Evolutionary conservation across 2,888 invertebrate species (phyloP).

Genomic region (Stomorhina lunata): DNA sequence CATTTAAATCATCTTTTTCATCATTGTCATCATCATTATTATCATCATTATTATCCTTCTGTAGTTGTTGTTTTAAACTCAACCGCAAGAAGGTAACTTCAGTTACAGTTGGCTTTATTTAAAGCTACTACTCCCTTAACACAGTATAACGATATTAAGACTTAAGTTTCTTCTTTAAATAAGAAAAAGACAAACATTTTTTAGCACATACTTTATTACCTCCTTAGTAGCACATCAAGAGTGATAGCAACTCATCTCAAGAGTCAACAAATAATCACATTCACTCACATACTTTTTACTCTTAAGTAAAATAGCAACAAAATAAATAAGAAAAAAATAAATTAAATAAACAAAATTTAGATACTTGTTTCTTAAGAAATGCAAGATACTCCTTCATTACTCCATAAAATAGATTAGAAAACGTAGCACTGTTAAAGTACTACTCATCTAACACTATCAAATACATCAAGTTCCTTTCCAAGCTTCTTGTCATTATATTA

Average conservation of each 20-base stretch:
- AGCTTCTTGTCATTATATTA: not conserved
- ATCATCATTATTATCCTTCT: not conserved
- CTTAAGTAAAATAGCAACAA: conserved; percentile 39
- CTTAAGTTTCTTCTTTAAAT: conserved; percentile 50
- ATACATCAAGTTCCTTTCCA: not conserved
- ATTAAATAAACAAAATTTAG: conserved; percentile 20
- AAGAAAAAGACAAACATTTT: not conserved
- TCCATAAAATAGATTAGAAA: conserved; percentile 4
- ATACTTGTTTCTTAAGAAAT: conserved; percentile 1
- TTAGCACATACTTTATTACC: conserved; percentile 56
- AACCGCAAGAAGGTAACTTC: conserved; percentile 14
- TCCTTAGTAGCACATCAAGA: conserved; percentile 49
- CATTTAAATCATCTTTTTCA: not conserved
- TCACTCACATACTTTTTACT: conserved; percentile 5
- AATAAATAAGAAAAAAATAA: not conserved
- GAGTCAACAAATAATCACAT: conserved; percentile 46
- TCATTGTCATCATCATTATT: not conserved
- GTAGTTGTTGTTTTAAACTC: conserved; percentile 2
- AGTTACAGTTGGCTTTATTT: not conserved
- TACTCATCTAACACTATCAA: too few species aligned
- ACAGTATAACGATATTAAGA: not conserved
- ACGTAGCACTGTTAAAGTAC: not conserved
- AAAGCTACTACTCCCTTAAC: not conserved
- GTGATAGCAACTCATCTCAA: conserved; percentile 56
- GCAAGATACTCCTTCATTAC: not conserved